Conservation (phyloP, 2,888 invertebrate species). For the Lithodes maja region DNA sequence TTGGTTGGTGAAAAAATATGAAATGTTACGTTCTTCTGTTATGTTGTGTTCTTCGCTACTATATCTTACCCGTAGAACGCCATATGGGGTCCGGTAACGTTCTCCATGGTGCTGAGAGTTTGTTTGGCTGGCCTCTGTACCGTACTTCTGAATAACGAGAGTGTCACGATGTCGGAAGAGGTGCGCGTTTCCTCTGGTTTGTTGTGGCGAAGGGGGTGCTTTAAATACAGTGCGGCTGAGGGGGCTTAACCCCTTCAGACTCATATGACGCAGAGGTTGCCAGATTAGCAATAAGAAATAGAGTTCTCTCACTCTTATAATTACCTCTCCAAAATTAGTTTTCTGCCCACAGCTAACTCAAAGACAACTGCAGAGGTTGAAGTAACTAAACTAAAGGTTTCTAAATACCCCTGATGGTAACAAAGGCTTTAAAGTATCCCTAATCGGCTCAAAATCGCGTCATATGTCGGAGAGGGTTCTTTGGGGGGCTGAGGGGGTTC, state of each 20-base stretch:
- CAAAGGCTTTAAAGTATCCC: too few species aligned
- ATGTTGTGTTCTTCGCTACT: not conserved
- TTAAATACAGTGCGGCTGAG: not conserved
- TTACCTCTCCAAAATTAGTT: too few species aligned
- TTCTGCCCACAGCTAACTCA: too few species aligned
- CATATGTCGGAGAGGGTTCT: not conserved
- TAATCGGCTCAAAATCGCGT: too few species aligned
- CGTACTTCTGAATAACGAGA: not conserved
- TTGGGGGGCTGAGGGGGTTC: not conserved
- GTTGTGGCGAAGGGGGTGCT: not conserved
- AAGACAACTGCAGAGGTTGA: too few species aligned
- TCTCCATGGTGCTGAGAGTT: slow-evolving; percentile 30
- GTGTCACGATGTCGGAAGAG: slow-evolving; percentile 20
- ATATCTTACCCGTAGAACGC: slow-evolving; percentile 41
- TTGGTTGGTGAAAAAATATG: not conserved
- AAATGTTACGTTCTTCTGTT: not conserved
- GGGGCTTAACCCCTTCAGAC: too few species aligned
- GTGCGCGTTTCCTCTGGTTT: not conserved
- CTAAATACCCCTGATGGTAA: too few species aligned
- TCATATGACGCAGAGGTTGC: too few species aligned
- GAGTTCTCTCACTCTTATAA: too few species aligned
- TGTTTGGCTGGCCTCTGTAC: slow-evolving; percentile 14
- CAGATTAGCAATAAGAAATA: too few species aligned
- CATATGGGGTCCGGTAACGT: slow-evolving; percentile 34
- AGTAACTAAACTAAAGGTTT: too few species aligned